A percentile compares a stretch with the other conserved stretches of the same genome.
phyloP scores from a whole-genome alignment of 2,888 invertebrate species.

The Hirtodrosophila cameraria region DNA sequence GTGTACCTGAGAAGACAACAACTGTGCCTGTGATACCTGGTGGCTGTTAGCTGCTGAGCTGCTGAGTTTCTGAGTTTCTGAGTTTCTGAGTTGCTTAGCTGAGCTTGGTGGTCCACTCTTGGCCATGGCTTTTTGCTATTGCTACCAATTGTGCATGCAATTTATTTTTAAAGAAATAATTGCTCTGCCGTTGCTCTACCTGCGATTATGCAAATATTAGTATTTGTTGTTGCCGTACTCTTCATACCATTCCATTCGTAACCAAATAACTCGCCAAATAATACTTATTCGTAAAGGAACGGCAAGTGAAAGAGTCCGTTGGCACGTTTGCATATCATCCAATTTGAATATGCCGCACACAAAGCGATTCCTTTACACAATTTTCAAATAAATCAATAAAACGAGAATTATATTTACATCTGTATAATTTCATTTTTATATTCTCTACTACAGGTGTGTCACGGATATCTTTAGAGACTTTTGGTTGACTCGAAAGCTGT shows the following conservation, averaged over 20 bases:
- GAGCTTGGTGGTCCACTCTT: conserved; percentile 63
- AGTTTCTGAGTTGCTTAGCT: conserved; percentile 5
- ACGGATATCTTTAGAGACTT: too few species aligned
- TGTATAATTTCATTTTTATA: conserved; percentile 28
- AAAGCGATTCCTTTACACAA: conserved; percentile 24
- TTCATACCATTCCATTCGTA: conserved; percentile 53
- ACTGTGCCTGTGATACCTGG: conserved; percentile 40
- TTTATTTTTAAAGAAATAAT: conserved; percentile 80
- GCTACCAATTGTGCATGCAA: conserved; percentile 80
- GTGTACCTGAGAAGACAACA: conserved; percentile 53
- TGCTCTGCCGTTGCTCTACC: conserved; percentile 66
- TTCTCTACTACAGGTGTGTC: too few species aligned
- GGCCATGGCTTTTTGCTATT: conserved; percentile 60
- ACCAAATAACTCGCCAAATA: conserved; percentile 63
- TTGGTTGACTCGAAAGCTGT: too few species aligned
- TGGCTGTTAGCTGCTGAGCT: conserved; percentile 9
- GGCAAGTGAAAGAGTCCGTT: conserved; percentile 72
- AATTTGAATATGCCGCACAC: conserved; percentile 78
- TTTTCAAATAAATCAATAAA: conserved; percentile 62
- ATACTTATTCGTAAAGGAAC: conserved; percentile 45
- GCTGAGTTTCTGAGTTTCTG: conserved; percentile 9
- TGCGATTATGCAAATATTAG: conserved; percentile 78
- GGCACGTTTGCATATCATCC: conserved; percentile 63
- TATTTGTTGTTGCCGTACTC: conserved; percentile 46
- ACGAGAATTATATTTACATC: conserved; percentile 26